phyloP scores from a whole-genome alignment of 2,797 vertebrate genomes.

The Phalloptychus januarius region DNA sequence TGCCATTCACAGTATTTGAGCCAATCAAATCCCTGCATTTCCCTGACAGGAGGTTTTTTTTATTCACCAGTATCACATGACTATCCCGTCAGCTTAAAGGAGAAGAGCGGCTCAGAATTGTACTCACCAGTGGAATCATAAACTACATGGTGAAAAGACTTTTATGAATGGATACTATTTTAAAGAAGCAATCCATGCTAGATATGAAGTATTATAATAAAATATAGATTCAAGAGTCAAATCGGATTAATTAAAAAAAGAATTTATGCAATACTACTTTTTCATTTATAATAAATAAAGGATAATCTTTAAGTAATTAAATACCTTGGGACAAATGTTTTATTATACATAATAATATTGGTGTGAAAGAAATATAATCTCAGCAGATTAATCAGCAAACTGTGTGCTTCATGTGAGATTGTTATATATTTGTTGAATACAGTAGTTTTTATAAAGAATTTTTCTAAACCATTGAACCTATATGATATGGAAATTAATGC shows the following conservation, averaged over 20 bases:
- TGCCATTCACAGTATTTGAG: conserved; percentile 67
- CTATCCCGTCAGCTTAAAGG: conserved; percentile 51
- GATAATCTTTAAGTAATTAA: conserved; percentile 52
- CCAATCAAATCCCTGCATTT: conserved; percentile 63
- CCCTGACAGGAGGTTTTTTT: conserved; percentile 29
- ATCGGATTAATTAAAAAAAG: neutral
- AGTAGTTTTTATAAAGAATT: conserved; percentile 74
- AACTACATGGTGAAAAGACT: conserved; percentile 19
- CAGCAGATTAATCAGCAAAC: conserved; percentile 63
- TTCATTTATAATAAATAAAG: conserved; percentile 54
- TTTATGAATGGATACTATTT: conserved; percentile 59
- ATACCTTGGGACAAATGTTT: conserved; percentile 49
- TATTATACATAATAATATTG: conserved; percentile 46
- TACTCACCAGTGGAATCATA: conserved; percentile 27
- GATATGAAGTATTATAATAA: conserved; percentile 33
- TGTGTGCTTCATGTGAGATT: conserved; percentile 68
- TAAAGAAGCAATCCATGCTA: conserved; percentile 42
- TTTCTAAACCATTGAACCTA: conserved; percentile 46
- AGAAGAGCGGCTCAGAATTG: conserved; percentile 33
- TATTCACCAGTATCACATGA: conserved; percentile 41
- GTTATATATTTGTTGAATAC: conserved; percentile 79
- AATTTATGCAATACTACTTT: conserved; percentile 47
- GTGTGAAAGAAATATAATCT: conserved; percentile 60
- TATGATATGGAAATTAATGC: conserved; percentile 50
- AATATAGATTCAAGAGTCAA: conserved; percentile 1